Conservation (phyloP, 2,888 invertebrate genomes). For the Heteromyza rotundicornis region DNA sequence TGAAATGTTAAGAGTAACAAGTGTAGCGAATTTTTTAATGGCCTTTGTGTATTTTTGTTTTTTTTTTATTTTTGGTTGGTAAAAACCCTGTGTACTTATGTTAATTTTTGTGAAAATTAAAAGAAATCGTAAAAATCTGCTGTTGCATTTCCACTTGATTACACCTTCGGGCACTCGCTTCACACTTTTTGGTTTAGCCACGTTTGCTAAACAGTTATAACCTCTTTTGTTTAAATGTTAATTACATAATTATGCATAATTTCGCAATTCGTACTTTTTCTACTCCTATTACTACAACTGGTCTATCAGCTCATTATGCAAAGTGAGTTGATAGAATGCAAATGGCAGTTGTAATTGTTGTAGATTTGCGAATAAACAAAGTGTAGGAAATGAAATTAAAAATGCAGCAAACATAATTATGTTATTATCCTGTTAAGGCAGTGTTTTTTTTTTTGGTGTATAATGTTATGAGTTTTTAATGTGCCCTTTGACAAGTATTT, state of each 20-base stretch:
- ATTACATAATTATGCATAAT: conserved; percentile 59
- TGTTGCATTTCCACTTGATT: conserved; percentile 7
- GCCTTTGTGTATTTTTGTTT: neutral
- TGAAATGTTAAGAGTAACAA: conserved; percentile 40
- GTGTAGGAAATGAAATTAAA: conserved; percentile 7
- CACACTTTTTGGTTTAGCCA: neutral
- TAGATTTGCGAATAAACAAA: conserved; percentile 15
- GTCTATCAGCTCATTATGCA: conserved; percentile 51
- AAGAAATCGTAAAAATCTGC: conserved; percentile 34
- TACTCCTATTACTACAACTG: conserved; percentile 26
- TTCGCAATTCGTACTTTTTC: conserved; percentile 27
- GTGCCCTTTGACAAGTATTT: neutral
- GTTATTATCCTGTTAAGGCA: conserved; percentile 47
- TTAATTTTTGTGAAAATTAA: too few relatives aligned
- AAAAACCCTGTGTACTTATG: too few relatives aligned
- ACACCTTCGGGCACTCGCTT: conserved; percentile 12
- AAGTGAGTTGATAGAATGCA: conserved; percentile 24
- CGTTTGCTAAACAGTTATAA: too few relatives aligned
- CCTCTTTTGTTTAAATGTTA: conserved; percentile 46
- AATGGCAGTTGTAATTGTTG: conserved; percentile 18
- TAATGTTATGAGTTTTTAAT: conserved; percentile 11
- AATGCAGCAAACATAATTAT: conserved; percentile 39
- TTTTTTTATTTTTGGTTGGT: too few relatives aligned
- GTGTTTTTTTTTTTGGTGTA: neutral
- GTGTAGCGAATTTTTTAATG: conserved; percentile 30